phyloP scores from a whole-genome alignment of 2,797 vertebrate species.

The Scolopax rusticola region DNA sequence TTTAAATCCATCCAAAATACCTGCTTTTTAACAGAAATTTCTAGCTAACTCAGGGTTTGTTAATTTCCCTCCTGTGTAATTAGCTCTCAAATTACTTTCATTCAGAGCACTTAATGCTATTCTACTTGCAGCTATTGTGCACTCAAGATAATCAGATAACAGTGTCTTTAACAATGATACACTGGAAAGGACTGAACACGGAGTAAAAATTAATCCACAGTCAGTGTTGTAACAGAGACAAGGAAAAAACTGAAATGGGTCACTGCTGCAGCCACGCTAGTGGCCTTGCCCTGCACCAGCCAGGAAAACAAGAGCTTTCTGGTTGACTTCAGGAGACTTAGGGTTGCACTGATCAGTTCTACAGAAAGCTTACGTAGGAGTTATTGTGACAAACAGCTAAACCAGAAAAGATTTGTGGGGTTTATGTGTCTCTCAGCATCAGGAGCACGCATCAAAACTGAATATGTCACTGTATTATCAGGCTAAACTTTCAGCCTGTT shows the following conservation, averaged over 20 bases:
- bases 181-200: not conserved
- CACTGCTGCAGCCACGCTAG: not conserved
- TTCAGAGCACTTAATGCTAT: not conserved
- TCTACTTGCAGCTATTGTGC: not conserved
- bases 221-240: not conserved
- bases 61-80: constrained; percentile 2
- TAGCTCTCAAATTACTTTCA: not conserved
- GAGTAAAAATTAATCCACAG: not conserved
- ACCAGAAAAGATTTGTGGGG: constrained; percentile 5
- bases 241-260: not conserved
- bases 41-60: not conserved
- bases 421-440: not conserved
- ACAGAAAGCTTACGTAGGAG: not conserved
- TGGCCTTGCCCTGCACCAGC: not conserved
- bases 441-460: not conserved
- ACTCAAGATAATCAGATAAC: not conserved
- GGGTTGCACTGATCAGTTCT: not conserved
- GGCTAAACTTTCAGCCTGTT: not conserved
- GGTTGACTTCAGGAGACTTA: not conserved
- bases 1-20: not conserved
- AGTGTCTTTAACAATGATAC: not conserved
- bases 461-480: not conserved
- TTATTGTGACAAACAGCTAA: not conserved
- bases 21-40: not conserved
- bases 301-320: constrained; percentile 20